Evolutionary conservation across 2,888 invertebrate species (phyloP).

Genomic region (Meiosimyza platycephala): DNA sequence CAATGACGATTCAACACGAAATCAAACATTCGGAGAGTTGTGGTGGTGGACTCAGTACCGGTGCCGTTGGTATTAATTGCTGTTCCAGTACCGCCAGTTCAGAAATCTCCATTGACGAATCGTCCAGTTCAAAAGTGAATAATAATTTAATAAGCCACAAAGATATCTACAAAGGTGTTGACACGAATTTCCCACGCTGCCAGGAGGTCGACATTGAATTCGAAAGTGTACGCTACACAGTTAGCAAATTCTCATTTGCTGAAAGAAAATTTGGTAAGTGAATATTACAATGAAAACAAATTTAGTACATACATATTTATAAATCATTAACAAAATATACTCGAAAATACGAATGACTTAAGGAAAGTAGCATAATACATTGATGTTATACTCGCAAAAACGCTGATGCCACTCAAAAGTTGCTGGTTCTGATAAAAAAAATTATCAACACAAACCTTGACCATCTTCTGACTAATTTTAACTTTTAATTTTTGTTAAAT

Average conservation of each 20-base stretch:
- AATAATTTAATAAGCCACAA: conserved; percentile 49
- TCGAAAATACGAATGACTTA: too few relatives aligned
- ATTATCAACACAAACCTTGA: too few relatives aligned
- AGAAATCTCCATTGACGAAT: conserved; percentile 57
- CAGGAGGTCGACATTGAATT: conserved; percentile 78
- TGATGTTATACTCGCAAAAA: too few relatives aligned
- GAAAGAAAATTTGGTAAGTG: conserved; percentile 74
- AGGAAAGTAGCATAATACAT: too few relatives aligned
- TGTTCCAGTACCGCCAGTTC: conserved; percentile 59
- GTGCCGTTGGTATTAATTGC: conserved; percentile 55
- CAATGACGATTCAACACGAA: conserved; percentile 62
- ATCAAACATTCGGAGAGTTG: conserved; percentile 55
- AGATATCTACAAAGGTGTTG: conserved; percentile 48
- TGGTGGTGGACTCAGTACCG: conserved; percentile 35
- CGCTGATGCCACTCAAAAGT: too few relatives aligned
- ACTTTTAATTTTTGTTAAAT: too few relatives aligned
- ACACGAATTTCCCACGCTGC: conserved; percentile 64
- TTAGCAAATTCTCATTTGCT: conserved; percentile 71
- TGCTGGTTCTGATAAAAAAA: too few relatives aligned
- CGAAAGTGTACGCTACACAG: conserved; percentile 74
- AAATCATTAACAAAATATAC: neutral
- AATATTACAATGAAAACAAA: too few relatives aligned
- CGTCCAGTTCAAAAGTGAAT: conserved; percentile 48
- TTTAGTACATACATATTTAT: too few relatives aligned
- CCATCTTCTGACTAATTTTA: too few relatives aligned